Evolutionary conservation across 2,888 invertebrate species (phyloP).

Genomic region (Candidula unifasciata): DNA sequence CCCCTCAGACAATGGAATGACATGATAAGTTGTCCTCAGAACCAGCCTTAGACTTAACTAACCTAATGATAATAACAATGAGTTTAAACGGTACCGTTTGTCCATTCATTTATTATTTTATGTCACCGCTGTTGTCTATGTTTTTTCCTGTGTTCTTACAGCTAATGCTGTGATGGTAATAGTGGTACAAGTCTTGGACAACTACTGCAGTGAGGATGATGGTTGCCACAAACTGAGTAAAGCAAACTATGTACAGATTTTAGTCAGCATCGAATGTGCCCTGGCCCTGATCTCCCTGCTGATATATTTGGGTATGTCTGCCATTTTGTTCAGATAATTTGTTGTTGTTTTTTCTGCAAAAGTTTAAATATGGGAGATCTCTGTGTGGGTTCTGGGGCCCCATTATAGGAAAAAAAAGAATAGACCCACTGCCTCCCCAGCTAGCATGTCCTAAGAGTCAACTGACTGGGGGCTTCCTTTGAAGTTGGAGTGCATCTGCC

Average conservation of each 20-base stretch:
- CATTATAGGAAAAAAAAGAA: no score
- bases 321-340: no score
- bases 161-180: slow-evolving; percentile 53
- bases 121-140: neutral
- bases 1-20: no score
- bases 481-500: no score
- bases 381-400: no score
- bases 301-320: slow-evolving; percentile 51
- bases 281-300: slow-evolving; percentile 41
- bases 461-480: no score
- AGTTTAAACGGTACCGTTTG: no score
- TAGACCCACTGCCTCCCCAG: no score
- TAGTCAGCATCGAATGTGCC: slow-evolving; percentile 47
- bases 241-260: slow-evolving; percentile 49
- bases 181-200: slow-evolving; percentile 43
- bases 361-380: no score
- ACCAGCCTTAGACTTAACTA: neutral
- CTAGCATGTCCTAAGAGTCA: no score
- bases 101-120: neutral
- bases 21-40: no score
- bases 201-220: slow-evolving; percentile 26
- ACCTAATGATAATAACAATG: neutral
- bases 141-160: slow-evolving; percentile 14
- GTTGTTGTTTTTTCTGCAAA: no score
- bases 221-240: slow-evolving; percentile 36